phyloP scores from a whole-genome alignment of 2,113 vertebrate genomes.

The Bothrops jararaca region DNA sequence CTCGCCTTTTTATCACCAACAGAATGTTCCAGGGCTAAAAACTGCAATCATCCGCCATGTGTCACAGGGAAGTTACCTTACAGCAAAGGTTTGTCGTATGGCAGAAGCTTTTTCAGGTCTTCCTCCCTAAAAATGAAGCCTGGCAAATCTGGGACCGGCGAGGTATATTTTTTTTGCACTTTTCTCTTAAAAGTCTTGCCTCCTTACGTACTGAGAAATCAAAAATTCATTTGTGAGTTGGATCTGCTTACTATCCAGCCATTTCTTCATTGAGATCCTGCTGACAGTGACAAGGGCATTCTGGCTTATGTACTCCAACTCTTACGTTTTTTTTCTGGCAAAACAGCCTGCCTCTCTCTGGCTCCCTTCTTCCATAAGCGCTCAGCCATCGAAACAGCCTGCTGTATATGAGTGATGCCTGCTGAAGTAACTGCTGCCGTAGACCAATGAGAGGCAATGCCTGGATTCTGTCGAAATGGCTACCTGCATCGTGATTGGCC shows the following conservation, averaged over 20 bases:
- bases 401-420: slow-evolving; percentile 69
- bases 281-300: not conserved
- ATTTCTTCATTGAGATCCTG: not conserved
- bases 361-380: not conserved
- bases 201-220: not conserved
- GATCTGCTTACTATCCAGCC: not conserved
- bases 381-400: slow-evolving; percentile 82
- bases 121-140: not conserved
- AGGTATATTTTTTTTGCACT: slow-evolving; percentile 20
- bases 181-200: not conserved
- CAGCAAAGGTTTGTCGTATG: not conserved
- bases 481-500: slow-evolving; percentile 78
- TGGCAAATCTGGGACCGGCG: not conserved
- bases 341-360: not conserved
- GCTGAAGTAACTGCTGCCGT: slow-evolving; percentile 74
- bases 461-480: slow-evolving; percentile 70
- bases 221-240: not conserved
- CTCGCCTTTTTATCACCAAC: not conserved
- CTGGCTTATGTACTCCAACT: not conserved
- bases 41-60: not conserved
- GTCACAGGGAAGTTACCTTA: not conserved
- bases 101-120: not conserved
- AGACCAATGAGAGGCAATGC: slow-evolving; percentile 59
- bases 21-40: slow-evolving; percentile 19
- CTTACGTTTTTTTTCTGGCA: not conserved